Evolutionary conservation across 2,113 vertebrate species (phyloP).

Genomic region (Gavia stellata): DNA sequence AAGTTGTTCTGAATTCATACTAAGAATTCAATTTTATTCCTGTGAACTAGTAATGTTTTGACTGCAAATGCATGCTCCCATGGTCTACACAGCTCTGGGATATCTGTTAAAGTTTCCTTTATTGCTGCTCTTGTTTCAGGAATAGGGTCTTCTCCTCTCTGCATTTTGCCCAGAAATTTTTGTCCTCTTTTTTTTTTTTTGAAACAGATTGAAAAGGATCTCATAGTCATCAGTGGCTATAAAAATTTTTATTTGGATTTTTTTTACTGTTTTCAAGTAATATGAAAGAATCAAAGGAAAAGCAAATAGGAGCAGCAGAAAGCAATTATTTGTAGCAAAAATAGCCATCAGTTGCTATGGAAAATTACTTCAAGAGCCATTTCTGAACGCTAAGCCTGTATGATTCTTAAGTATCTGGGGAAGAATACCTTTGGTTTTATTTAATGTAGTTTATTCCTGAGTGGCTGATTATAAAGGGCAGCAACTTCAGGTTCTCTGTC

Average conservation of each 20-base stretch:
- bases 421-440: background rate
- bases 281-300: background rate
- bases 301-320: background rate
- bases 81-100: background rate
- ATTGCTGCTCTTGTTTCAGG: background rate
- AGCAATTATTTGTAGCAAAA: slow-evolving; percentile 2
- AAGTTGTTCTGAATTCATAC: background rate
- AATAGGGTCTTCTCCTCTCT: background rate
- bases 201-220: background rate
- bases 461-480: background rate
- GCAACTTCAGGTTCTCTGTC: background rate
- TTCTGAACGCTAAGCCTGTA: background rate
- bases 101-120: background rate
- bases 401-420: background rate
- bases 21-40: background rate
- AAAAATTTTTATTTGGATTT: background rate
- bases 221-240: background rate
- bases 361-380: background rate
- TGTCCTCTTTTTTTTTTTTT: background rate
- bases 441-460: background rate
- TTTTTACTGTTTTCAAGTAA: background rate
- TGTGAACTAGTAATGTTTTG: background rate
- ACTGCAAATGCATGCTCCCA: background rate
- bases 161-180: background rate
- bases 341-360: background rate